These are phyloP conservation scores for Drosophila suboccidentalis DNA, from an alignment of 2,888 invertebrate genomes.

Conservation along the genomic window DNA sequence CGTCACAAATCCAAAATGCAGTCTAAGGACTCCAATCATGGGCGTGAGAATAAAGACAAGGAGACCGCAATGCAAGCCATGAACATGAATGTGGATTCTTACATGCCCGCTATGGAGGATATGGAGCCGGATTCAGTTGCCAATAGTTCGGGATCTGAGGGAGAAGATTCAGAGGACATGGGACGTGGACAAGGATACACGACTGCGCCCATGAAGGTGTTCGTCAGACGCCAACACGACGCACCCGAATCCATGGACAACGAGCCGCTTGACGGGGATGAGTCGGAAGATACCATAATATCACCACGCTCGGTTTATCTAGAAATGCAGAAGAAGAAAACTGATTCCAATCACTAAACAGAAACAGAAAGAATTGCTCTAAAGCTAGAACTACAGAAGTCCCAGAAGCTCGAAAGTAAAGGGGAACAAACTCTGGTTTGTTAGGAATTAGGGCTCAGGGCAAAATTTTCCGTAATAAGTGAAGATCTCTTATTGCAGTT, in stretches of 20 bases:
- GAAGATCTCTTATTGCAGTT: constrained; percentile 29
- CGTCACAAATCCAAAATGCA: constrained; percentile 44
- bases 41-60: background rate
- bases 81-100: constrained; percentile 43
- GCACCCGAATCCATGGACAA: constrained; percentile 22
- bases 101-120: constrained; percentile 46
- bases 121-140: constrained; percentile 20
- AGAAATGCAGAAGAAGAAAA: constrained; percentile 39
- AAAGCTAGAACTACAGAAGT: constrained; percentile 9
- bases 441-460: constrained; percentile 21
- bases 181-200: constrained; percentile 15
- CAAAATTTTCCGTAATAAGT: constrained; percentile 61
- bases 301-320: constrained; percentile 57
- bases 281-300: constrained; percentile 15
- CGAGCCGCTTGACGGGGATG: constrained; percentile 21
- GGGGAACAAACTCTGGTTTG: constrained; percentile 9
- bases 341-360: constrained; percentile 39
- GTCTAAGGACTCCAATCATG: background rate
- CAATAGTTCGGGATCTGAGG: constrained; percentile 45
- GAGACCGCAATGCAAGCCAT: constrained; percentile 2
- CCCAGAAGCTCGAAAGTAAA: constrained; percentile 15
- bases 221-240: constrained; percentile 50
- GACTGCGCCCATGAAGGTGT: constrained; percentile 47
- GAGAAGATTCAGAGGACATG: constrained; percentile 28
- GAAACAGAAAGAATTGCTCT: background rate